Conservation (phyloP, 1,140 invertebrate species). For the Planococcus citri region DNA sequence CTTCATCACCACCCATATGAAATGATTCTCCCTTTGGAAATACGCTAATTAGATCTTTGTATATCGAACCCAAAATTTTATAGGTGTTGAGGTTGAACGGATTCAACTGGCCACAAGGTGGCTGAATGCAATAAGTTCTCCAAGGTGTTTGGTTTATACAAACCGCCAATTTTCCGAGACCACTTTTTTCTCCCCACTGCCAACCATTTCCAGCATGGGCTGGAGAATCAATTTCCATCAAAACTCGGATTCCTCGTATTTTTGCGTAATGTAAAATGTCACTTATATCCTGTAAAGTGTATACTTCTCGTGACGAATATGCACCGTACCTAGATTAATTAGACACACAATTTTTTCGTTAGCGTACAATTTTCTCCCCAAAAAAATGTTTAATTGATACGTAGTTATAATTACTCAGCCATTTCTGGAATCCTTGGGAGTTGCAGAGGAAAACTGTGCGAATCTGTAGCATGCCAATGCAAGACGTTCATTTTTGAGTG, state of each 20-base stretch:
- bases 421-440: constrained; percentile 54
- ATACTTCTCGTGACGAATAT: constrained; percentile 53
- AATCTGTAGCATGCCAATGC: constrained; percentile 74
- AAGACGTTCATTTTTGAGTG: constrained; percentile 70
- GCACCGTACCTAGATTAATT: constrained; percentile 47
- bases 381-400: neutral
- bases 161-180: constrained; percentile 49
- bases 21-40: constrained; percentile 46
- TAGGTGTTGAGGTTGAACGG: constrained; percentile 63
- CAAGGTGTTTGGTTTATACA: constrained; percentile 62
- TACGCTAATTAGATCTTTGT: constrained; percentile 50
- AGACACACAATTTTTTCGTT: too few species aligned
- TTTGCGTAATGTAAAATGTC: constrained; percentile 54
- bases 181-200: constrained; percentile 55
- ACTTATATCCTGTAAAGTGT: constrained; percentile 51
- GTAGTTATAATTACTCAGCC: constrained; percentile 37
- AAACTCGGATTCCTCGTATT: constrained; percentile 55
- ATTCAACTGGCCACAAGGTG: constrained; percentile 74
- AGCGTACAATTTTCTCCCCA: too few species aligned
- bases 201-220: constrained; percentile 72
- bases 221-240: constrained; percentile 73
- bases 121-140: constrained; percentile 61
- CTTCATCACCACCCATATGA: constrained; percentile 79
- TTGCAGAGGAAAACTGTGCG: constrained; percentile 66
- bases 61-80: constrained; percentile 50